Percentiles rank a stretch among this genome's conserved stretches.
Evolutionary conservation across 2,888 invertebrate genomes (phyloP).

Genomic region (Axea sp.): DNA sequence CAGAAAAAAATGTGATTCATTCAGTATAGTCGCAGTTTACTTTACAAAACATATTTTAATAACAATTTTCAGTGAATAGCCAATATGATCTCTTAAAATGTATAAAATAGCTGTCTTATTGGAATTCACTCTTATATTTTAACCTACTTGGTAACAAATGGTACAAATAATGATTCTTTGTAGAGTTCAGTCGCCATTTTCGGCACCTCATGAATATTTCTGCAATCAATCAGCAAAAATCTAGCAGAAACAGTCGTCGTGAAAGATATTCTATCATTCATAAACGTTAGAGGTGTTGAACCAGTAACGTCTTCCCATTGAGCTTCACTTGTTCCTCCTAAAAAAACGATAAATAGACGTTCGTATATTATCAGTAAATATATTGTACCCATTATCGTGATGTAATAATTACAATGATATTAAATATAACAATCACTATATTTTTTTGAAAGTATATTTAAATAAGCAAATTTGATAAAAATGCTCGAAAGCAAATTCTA

Average conservation of each 20-base stretch:
- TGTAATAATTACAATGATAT: slow-evolving; percentile 15
- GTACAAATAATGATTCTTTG: slow-evolving; percentile 88
- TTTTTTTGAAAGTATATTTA: too few species aligned
- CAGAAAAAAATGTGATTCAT: too few species aligned
- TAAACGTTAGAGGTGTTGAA: slow-evolving; percentile 96
- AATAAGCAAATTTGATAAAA: too few species aligned
- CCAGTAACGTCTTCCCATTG: slow-evolving; percentile 99
- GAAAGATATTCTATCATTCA: slow-evolving; percentile 98
- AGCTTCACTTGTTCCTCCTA: slow-evolving; percentile 95
- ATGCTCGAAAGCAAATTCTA: too few species aligned
- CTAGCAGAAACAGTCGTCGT: slow-evolving; percentile 99
- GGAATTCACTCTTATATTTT: neutral
- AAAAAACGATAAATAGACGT: slow-evolving; percentile 21
- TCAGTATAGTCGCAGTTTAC: too few species aligned
- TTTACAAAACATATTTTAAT: too few species aligned
- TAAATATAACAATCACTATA: neutral
- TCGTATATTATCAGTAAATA: slow-evolving; percentile 3
- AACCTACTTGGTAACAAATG: slow-evolving; percentile 94
- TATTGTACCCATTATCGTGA: slow-evolving; percentile 44
- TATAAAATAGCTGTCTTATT: too few species aligned
- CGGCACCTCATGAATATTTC: slow-evolving; percentile 95
- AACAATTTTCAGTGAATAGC: too few species aligned
- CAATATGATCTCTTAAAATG: too few species aligned
- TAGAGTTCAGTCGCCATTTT: slow-evolving; percentile 98
- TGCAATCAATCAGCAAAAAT: slow-evolving; percentile 99